Percentiles rank a stretch among this genome's conserved stretches.
Evolutionary conservation across 2,797 vertebrate genomes (phyloP).

Genomic region (Brachyrhaphis roseni): DNA sequence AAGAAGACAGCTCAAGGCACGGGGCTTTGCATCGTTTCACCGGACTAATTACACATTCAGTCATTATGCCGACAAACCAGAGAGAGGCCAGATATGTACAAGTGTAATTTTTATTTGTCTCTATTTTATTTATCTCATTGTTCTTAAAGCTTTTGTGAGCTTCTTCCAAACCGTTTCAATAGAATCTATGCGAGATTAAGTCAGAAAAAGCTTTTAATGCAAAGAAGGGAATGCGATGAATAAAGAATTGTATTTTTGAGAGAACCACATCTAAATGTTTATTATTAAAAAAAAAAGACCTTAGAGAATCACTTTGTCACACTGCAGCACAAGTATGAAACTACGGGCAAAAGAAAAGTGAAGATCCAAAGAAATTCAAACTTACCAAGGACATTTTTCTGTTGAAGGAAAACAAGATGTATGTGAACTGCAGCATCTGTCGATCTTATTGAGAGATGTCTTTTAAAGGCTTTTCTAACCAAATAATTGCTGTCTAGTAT

Average conservation of each 20-base stretch:
- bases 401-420: neutral
- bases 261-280: neutral
- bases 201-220: neutral
- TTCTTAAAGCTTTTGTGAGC: neutral
- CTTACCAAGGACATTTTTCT: neutral
- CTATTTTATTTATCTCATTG: neutral
- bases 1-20: slow-evolving; percentile 21
- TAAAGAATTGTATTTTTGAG: neutral
- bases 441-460: neutral
- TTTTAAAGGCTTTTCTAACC: neutral
- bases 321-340: neutral
- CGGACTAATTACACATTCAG: slow-evolving; percentile 33
- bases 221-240: neutral
- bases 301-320: neutral
- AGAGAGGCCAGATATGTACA: slow-evolving; percentile 14
- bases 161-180: neutral
- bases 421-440: neutral
- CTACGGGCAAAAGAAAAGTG: neutral
- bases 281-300: neutral
- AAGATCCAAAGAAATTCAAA: neutral
- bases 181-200: neutral
- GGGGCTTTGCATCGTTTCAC: slow-evolving; percentile 10
- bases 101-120: neutral
- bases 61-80: slow-evolving; percentile 36
- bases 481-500: neutral